phyloP scores from a whole-genome alignment of 2,797 vertebrate species.

The Limosa lapponica region DNA sequence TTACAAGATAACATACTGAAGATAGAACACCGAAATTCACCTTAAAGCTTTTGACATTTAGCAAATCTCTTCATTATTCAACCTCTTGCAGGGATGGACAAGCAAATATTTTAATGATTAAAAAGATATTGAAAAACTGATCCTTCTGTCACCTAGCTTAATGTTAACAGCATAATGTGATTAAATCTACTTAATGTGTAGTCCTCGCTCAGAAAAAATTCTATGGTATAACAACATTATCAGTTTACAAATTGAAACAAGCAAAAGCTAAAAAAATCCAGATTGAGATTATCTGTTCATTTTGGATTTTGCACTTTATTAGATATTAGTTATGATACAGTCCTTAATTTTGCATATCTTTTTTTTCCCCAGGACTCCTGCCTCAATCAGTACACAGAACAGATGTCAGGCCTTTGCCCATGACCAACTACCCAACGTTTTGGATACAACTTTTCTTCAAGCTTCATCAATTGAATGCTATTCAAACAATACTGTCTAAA shows the following conservation, averaged over 20 bases:
- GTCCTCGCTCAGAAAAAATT: not conserved
- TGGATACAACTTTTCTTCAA: not conserved
- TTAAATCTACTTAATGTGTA: not conserved
- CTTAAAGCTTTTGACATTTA: not conserved
- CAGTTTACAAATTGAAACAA: not conserved
- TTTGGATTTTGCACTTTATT: not conserved
- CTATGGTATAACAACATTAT: not conserved
- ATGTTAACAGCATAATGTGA: not conserved
- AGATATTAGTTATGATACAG: not conserved
- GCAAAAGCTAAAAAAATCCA: not conserved
- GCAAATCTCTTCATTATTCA: not conserved
- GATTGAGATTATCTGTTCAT: not conserved
- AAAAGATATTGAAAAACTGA: slow-evolving; percentile 13
- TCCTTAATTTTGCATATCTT: not conserved
- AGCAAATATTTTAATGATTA: slow-evolving; percentile 35
- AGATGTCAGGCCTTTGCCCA: not conserved
- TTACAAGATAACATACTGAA: not conserved
- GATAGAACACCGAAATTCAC: not conserved
- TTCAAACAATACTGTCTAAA: not conserved
- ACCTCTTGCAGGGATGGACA: not conserved
- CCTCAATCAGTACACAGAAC: not conserved
- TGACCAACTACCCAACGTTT: not conserved
- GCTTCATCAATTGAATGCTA: not conserved
- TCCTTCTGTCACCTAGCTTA: not conserved
- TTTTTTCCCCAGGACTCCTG: not conserved